Conservation (phyloP, 2,888 invertebrate genomes). For the Dicycla oo region DNA sequence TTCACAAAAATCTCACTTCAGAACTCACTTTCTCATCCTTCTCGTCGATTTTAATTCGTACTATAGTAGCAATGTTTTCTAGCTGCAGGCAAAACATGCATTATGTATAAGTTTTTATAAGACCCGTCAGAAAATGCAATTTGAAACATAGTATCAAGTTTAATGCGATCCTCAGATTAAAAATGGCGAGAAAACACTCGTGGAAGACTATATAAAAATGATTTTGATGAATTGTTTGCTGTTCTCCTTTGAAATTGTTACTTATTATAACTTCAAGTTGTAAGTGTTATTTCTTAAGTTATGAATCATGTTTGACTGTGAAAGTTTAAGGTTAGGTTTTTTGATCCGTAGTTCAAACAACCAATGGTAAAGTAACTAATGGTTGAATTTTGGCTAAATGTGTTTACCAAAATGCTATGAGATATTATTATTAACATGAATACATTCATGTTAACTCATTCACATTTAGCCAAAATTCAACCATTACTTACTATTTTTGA, state of each 20-base stretch:
- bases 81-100: constrained; percentile 87
- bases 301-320: constrained; percentile 24
- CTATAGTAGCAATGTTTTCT: constrained; percentile 72
- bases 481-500: no score
- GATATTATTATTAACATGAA: no score
- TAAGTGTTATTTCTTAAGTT: constrained; percentile 21
- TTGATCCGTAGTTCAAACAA: no score
- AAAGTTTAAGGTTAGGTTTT: no score
- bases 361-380: no score
- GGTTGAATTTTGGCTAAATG: no score
- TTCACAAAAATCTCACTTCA: constrained; percentile 6
- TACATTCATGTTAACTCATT: no score
- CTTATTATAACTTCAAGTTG: constrained; percentile 46
- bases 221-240: constrained; percentile 64
- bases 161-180: constrained; percentile 88
- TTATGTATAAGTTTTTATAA: constrained; percentile 89
- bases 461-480: no score
- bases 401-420: no score
- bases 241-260: constrained; percentile 28
- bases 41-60: background rate
- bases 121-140: constrained; percentile 87
- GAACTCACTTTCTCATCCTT: constrained; percentile 10
- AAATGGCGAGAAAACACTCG: constrained; percentile 76
- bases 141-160: constrained; percentile 90
- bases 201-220: constrained; percentile 58